These are phyloP conservation scores for Aleadryas rufinucha DNA, from an alignment of 2,113 vertebrate species.

Conservation along the genomic window DNA sequence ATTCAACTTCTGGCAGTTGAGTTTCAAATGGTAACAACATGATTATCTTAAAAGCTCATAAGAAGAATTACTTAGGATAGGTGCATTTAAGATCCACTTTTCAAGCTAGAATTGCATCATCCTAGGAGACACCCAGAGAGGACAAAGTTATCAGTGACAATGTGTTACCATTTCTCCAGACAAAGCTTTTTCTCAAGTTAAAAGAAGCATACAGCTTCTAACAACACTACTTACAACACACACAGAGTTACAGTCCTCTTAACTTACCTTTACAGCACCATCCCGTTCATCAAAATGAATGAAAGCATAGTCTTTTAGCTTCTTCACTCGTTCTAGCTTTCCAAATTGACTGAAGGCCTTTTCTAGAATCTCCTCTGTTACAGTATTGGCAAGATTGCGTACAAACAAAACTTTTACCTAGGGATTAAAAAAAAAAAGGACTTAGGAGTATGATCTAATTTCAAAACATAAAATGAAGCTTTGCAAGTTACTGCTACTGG, in stretches of 20 bases:
- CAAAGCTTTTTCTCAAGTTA: not conserved
- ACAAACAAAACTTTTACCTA: slow-evolving; percentile 98
- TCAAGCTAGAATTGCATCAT: not conserved
- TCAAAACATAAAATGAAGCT: not conserved
- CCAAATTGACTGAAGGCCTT: slow-evolving; percentile 92
- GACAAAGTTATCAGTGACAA: not conserved
- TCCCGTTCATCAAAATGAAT: slow-evolving; percentile 96
- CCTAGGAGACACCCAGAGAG: not conserved
- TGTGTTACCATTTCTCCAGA: not conserved
- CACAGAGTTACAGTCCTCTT: not conserved
- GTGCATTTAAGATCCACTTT: not conserved
- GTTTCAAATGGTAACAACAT: not conserved
- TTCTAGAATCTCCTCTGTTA: slow-evolving; percentile 96
- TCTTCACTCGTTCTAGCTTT: slow-evolving; percentile 97
- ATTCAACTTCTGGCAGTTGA: not conserved
- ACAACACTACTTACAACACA: not conserved
- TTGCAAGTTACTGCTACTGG: not conserved
- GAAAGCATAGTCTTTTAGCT: slow-evolving; percentile 98
- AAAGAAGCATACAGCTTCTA: not conserved
- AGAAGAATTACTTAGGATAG: not conserved
- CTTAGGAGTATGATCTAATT: not conserved
- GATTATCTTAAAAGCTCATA: not conserved
- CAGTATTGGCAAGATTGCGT: slow-evolving; percentile 92
- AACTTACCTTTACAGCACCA: slow-evolving; percentile 91
- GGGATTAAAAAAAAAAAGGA: not conserved